Evolutionary conservation across 2,888 invertebrate genomes (phyloP).

Genomic region (Apamea anceps): DNA sequence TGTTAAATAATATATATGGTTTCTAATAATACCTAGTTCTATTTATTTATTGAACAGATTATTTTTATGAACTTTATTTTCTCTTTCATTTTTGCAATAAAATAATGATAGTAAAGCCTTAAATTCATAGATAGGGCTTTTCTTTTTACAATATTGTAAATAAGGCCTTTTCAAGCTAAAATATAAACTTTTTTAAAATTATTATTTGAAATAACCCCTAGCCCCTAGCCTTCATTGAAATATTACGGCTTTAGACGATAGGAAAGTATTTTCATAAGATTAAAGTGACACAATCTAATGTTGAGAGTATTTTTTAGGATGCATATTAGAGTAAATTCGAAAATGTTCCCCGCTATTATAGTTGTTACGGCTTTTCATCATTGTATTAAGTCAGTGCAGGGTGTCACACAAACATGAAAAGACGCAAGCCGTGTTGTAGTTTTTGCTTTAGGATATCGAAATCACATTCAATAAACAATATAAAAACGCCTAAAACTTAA

Average conservation of each 20-base stretch:
- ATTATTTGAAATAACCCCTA: not conserved
- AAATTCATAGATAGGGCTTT: not conserved
- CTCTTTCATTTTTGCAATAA: not conserved
- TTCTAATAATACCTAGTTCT: not conserved
- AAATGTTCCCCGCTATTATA: too few relatives aligned
- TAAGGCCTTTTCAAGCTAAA: not conserved
- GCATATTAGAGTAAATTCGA: too few relatives aligned
- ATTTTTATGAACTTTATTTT: not conserved
- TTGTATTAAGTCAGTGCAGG: not conserved
- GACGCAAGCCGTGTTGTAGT: not conserved
- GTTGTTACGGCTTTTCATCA: too few relatives aligned
- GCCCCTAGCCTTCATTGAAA: not conserved
- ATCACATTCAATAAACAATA: not conserved
- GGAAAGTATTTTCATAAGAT: not conserved
- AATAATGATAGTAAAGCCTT: too few relatives aligned
- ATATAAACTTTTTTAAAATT: not conserved
- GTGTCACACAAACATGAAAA: not conserved
- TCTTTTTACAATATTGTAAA: not conserved
- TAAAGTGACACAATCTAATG: not conserved
- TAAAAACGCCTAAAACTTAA: not conserved
- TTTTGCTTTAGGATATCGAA: not conserved
- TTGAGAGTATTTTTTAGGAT: not conserved
- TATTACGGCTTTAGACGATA: not conserved
- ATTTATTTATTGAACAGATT: not conserved
- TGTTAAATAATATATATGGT: not conserved